Base-by-base conservation (phyloP, 2,797 vertebrate genomes). In the Falco peregrinus region DNA sequence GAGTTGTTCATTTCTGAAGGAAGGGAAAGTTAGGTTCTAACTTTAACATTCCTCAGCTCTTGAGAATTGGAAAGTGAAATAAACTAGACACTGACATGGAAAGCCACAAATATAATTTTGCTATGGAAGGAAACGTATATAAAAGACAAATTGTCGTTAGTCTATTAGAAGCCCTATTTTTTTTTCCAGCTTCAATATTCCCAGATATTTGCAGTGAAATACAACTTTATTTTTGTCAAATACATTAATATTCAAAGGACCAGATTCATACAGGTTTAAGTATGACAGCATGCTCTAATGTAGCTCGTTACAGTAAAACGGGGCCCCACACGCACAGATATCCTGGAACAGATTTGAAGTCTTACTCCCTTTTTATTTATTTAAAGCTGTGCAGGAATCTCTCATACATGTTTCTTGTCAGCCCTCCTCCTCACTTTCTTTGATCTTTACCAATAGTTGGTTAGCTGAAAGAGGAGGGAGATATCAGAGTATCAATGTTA, bases 311-410 rank as follows among this genome's bases (percentile, higher is more conserved):
- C 22, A 89, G 47, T 74, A 82, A 92, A 95, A 93, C 69, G 88
- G 86, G 74, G 91, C 86, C 82, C 47, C 90, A 86, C 67, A 69
- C 31, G 43, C 81, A 94, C 75, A 89, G 79, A 78, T 69, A 87
- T 13, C 69, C 69, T 91, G 86, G 87, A 91, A 84, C 33, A 90
- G 82, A 83, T 88, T 94, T 85, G 63, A 89, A 95, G 84, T 13
- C 88, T 95, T 92, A 96, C 94, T 81, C 86, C 73, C 82, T 88
- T 95, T 96, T 96, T 96, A 95, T 95, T 96, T 95, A 95, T 96
- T 93, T 95, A 93, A 96, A 90, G 79, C 71, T 84, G 57, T 31
- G 51, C 84, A 95, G 97, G 60, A 79, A 93, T 89, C 56, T 91
- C 80, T 90, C 60, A 92, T 86, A 85, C 86, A 65, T 94, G 86